Percentiles rank a stretch among this genome's conserved stretches.
Evolutionary conservation across 2,888 invertebrate genomes (phyloP).

Genomic region (Cantharis nigra): DNA sequence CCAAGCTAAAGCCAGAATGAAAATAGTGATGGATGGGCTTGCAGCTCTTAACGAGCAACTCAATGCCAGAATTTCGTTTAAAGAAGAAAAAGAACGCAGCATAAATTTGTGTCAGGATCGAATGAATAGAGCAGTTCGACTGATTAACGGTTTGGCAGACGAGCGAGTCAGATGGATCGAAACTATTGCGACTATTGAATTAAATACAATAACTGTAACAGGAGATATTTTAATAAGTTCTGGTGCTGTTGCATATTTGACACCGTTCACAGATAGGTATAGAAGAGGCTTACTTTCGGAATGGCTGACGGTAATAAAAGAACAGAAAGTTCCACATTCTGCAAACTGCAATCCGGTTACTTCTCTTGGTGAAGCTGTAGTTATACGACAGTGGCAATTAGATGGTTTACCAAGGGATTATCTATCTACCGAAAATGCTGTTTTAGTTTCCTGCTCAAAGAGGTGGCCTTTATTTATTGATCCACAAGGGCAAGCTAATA

Average conservation of each 20-base stretch:
- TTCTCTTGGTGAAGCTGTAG: slow-evolving; percentile 75
- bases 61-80: slow-evolving; percentile 72
- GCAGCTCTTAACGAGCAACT: slow-evolving; percentile 74
- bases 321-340: slow-evolving; percentile 68
- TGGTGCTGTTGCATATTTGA: slow-evolving; percentile 80
- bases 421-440: slow-evolving; percentile 87
- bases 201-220: slow-evolving; percentile 63
- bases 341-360: slow-evolving; percentile 68
- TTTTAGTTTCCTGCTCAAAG: slow-evolving; percentile 79
- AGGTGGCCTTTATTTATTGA: slow-evolving; percentile 92
- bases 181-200: slow-evolving; percentile 65
- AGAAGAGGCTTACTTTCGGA: slow-evolving; percentile 60
- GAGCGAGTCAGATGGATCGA: slow-evolving; percentile 70
- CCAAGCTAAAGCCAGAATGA: slow-evolving; percentile 77
- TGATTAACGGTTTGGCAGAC: slow-evolving; percentile 58
- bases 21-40: slow-evolving; percentile 76
- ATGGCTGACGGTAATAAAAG: slow-evolving; percentile 62
- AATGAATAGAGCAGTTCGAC: slow-evolving; percentile 76
- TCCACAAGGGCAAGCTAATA: slow-evolving; percentile 91
- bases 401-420: slow-evolving; percentile 83
- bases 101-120: slow-evolving; percentile 78
- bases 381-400: slow-evolving; percentile 81
- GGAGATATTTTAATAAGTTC: slow-evolving; percentile 73
- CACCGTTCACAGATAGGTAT: slow-evolving; percentile 74
- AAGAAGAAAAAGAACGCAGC: slow-evolving; percentile 71